A percentile compares a stretch with the other conserved stretches of the same genome.
phyloP scores from a whole-genome alignment of 2,113 vertebrate species.

The Larimichthys crocea region DNA sequence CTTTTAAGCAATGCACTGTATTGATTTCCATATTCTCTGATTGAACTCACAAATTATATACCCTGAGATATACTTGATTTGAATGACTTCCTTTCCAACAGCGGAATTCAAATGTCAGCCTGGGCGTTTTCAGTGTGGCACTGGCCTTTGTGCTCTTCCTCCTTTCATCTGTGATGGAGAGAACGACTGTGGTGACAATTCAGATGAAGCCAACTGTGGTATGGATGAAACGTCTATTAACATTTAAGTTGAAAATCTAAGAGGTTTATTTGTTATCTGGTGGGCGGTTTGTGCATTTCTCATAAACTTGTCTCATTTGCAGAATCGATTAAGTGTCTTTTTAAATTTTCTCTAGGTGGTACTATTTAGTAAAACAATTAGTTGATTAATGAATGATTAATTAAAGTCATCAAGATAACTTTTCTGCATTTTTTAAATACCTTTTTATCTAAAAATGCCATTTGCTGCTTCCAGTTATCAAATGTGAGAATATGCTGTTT shows the following conservation, averaged over 20 bases:
- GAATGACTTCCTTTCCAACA: constrained; percentile 71
- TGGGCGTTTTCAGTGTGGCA: constrained; percentile 97
- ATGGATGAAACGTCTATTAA: constrained; percentile 52
- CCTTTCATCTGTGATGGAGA: constrained; percentile 99
- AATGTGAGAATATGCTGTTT: neutral
- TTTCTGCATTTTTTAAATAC: neutral
- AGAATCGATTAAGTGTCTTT: neutral
- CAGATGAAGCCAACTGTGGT: constrained; percentile 98
- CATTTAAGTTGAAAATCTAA: neutral
- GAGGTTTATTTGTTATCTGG: neutral
- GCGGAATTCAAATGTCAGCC: constrained; percentile 99
- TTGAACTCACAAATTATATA: neutral
- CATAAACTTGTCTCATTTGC: neutral
- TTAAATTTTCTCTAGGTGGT: neutral
- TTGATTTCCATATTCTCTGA: neutral
- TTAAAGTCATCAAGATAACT: neutral
- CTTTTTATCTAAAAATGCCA: neutral
- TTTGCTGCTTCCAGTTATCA: neutral
- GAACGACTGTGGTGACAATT: constrained; percentile 98
- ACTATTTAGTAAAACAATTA: neutral
- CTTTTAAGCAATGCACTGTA: neutral
- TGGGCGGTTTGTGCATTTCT: neutral
- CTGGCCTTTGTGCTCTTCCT: constrained; percentile 95
- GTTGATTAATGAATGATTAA: neutral
- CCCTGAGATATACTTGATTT: neutral